Base-by-base conservation (phyloP, 1,140 invertebrate genomes). In the Drosophila santomea region DNA sequence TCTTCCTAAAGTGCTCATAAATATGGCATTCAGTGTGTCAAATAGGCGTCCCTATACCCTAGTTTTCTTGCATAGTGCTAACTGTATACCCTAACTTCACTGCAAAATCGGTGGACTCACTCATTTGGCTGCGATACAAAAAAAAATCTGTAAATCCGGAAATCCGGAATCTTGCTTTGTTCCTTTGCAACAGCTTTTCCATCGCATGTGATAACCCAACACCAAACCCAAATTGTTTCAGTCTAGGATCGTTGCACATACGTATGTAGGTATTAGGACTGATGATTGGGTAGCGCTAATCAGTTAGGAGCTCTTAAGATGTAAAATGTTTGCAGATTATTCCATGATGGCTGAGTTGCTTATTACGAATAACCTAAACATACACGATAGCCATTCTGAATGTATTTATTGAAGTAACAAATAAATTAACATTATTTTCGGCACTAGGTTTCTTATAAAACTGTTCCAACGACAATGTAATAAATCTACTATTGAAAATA, bases 381-480 rank as follows among this genome's bases (percentile, higher is more conserved):
- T 20, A 62, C 39, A 41, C 38, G 25, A 62, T 62, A 62, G 52
- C 59, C 52, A 41, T 39, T 38, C 52, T 52, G 50, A 43, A 57
- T 62, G 52, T 58, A 62, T 59, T 62, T 62, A 62, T 43, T 43
- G 25, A 62, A 62, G 58, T 59, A 62, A 62, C 32, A 17, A n/a
- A 10, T 20, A 39, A 43, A 15, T 32, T 32, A 41, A 32, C 7
- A 43, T 35, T 62, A 15, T 43, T 43, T 62, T 41, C 7, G 23
- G 25, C n/a, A 32, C 35, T 5, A 52, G 50, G 50, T 52, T 52
- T 52, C 50, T 52, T 52, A 52, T 52, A 52, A 52, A 52, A 52
- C 50, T 52, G 50, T 52, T 52, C 32, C 28, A 36, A 36, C 50
- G 35, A 52, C 15, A 32, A 52, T 52, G 36, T 52, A 52, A 52